These are phyloP conservation scores for Brachionus calyciflorus DNA, from an alignment of 1,140 invertebrate genomes.

Conservation along the genomic window DNA sequence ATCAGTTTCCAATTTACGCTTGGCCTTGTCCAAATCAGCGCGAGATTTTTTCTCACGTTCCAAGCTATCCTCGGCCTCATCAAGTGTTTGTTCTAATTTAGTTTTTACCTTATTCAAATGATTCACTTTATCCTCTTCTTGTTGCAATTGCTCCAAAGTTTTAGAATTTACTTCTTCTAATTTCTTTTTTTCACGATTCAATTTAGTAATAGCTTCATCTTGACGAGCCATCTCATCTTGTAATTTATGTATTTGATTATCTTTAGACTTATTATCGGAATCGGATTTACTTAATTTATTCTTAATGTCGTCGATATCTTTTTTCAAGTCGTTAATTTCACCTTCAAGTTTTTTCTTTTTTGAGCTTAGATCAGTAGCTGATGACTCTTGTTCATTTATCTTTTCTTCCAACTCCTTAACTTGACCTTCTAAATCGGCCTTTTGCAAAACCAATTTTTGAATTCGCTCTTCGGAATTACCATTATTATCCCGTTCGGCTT, in stretches of 20 bases:
- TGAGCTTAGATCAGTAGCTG: conserved; percentile 83
- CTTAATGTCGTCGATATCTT: conserved; percentile 93
- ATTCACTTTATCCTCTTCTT: conserved; percentile 97
- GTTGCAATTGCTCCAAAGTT: conserved; percentile 89
- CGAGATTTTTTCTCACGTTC: conserved; percentile 97
- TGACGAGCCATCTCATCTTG: conserved; percentile 90
- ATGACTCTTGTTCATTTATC: conserved; percentile 89
- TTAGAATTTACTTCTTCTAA: conserved; percentile 91
- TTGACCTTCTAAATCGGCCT: conserved; percentile 91
- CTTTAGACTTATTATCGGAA: conserved; percentile 93
- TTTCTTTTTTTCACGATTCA: conserved; percentile 98
- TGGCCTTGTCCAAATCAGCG: conserved; percentile 94
- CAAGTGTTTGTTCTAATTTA: conserved; percentile 94
- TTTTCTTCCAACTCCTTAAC: conserved; percentile 93
- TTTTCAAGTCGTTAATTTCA: conserved; percentile 86
- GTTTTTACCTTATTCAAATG: conserved; percentile 97
- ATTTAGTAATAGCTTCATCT: conserved; percentile 97
- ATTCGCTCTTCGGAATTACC: conserved; percentile 86
- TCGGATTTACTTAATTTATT: conserved; percentile 78
- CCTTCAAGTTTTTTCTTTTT: conserved; percentile 92
- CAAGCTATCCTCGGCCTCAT: conserved; percentile 92
- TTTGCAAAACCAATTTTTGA: conserved; percentile 87
- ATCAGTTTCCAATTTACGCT: conserved; percentile 87
- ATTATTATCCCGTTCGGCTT: conserved; percentile 72
- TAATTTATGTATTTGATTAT: conserved; percentile 91